phyloP scores from a whole-genome alignment of 2,113 vertebrate genomes.

The Megalops atlanticus region DNA sequence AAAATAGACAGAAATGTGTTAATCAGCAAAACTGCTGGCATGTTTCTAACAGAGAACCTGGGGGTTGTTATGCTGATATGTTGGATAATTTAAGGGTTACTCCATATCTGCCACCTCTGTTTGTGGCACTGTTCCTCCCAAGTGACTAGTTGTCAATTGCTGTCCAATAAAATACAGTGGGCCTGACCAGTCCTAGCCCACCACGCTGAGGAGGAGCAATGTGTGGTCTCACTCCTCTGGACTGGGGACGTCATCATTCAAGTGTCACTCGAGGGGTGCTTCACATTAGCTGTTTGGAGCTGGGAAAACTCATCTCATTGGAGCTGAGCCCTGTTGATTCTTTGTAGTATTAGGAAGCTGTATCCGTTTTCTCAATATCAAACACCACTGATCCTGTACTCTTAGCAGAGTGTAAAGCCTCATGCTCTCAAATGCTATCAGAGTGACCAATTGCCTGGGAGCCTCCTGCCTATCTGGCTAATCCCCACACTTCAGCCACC shows the following conservation, averaged over 20 bases:
- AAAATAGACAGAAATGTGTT: not conserved
- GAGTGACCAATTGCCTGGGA: not conserved
- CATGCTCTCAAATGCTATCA: not conserved
- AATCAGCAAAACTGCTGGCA: too few species aligned
- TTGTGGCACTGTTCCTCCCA: not conserved
- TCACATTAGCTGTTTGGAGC: not conserved
- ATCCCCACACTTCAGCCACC: constrained; percentile 24
- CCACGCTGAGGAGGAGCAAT: too few species aligned
- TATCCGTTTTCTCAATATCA: not conserved
- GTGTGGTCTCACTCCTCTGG: not conserved
- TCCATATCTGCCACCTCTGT: not conserved
- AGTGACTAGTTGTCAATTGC: not conserved
- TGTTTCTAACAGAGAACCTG: not conserved
- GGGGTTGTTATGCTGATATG: too few species aligned
- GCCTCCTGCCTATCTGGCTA: not conserved
- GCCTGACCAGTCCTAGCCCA: too few species aligned
- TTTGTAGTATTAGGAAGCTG: not conserved
- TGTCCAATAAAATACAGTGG: not conserved
- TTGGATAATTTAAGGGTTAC: too few species aligned
- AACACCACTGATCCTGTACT: not conserved
- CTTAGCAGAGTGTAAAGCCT: not conserved
- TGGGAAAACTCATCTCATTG: not conserved
- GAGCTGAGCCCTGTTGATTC: not conserved
- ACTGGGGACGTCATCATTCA: not conserved
- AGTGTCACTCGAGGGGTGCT: not conserved